phyloP scores from a whole-genome alignment of 2,797 vertebrate genomes.

The Graptemys geographica region DNA sequence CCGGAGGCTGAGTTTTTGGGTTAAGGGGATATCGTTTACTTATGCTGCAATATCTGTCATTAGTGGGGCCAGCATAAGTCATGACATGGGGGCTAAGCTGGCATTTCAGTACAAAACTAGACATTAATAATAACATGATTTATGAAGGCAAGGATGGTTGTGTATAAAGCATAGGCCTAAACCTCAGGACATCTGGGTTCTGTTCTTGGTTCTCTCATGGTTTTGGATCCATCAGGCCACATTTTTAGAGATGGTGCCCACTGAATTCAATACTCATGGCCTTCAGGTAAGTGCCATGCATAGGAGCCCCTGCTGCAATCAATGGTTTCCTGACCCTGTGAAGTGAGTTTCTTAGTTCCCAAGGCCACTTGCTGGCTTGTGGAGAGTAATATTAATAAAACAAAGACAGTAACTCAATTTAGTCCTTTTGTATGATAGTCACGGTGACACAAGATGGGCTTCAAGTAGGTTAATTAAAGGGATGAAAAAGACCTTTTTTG shows the following conservation, averaged over 20 bases:
- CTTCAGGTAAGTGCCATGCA: background rate
- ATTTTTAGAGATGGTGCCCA: background rate
- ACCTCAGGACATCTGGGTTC: background rate
- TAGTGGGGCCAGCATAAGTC: background rate
- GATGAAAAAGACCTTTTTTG: background rate
- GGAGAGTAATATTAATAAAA: background rate
- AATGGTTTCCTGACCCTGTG: background rate
- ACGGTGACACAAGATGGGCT: background rate
- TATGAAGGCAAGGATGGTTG: background rate
- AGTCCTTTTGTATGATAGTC: background rate
- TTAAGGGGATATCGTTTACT: background rate
- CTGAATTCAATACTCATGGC: background rate
- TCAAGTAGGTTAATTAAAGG: background rate
- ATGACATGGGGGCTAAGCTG: background rate
- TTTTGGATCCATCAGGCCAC: background rate
- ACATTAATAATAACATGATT: background rate
- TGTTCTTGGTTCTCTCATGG: background rate
- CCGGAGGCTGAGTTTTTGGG: background rate
- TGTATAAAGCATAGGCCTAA: background rate
- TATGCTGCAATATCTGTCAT: background rate
- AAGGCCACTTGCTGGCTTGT: background rate
- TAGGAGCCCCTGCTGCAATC: background rate
- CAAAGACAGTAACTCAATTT: background rate
- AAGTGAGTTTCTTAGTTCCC: background rate
- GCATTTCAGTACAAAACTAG: background rate